Evolutionary conservation across 2,888 invertebrate genomes (phyloP).

Genomic region (Endomychus coccineus): DNA sequence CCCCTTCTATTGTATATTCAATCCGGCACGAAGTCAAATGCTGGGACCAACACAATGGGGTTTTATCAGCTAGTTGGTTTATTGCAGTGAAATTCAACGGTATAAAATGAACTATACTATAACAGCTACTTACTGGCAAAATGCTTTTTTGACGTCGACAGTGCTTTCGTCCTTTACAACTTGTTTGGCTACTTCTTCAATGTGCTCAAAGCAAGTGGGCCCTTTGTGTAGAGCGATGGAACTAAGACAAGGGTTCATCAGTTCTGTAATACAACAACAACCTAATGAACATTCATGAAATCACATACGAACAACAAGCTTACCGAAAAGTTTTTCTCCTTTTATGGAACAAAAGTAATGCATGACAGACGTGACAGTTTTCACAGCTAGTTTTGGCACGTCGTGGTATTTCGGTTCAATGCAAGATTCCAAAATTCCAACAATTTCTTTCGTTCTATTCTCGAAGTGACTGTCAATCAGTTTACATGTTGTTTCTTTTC

Average conservation of each 20-base stretch:
- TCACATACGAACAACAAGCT: too few species aligned
- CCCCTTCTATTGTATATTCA: too few species aligned
- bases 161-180: conserved; percentile 8
- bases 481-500: conserved; percentile 8
- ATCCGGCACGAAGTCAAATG: too few species aligned
- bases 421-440: conserved; percentile 5
- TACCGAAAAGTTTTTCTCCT: conserved; percentile 11
- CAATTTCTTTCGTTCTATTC: conserved; percentile 8
- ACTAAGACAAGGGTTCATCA: conserved; percentile 7
- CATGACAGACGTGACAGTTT: conserved; percentile 5
- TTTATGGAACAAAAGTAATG: conserved; percentile 7
- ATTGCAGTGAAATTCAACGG: too few species aligned
- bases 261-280: conserved; percentile 6
- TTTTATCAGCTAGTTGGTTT: too few species aligned
- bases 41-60: too few species aligned
- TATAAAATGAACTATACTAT: too few species aligned
- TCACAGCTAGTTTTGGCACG: conserved; percentile 10
- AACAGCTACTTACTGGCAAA: conserved; percentile 11
- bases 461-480: conserved; percentile 3
- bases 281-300: too few species aligned
- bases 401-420: conserved; percentile 8
- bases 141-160: conserved; percentile 4
- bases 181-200: conserved; percentile 7
- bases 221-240: neutral
- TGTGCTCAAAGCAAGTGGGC: conserved; percentile 4